Conservation (phyloP, 2,888 invertebrate genomes). For the Leistus spinibarbis region DNA sequence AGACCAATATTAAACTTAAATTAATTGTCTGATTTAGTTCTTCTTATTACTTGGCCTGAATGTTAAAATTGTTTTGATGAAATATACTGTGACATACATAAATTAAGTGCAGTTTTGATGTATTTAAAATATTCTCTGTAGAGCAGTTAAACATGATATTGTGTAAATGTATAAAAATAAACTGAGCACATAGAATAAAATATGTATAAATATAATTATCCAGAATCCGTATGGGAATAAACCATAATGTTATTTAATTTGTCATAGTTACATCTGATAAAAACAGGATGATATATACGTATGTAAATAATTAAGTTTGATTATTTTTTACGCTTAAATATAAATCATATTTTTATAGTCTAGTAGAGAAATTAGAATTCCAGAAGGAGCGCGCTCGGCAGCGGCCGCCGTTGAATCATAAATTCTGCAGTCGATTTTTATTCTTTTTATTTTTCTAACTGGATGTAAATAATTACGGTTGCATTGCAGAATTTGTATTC, state of each 20-base stretch:
- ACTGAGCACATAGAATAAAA: not conserved
- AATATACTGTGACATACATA: not conserved
- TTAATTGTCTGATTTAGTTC: too few relatives aligned
- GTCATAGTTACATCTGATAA: not conserved
- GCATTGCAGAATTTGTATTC: not conserved
- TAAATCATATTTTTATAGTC: not conserved
- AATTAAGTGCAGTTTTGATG: conserved; percentile 19
- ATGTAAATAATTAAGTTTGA: not conserved
- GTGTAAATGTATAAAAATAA: not conserved
- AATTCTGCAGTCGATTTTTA: not conserved
- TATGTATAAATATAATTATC: not conserved
- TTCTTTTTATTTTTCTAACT: not conserved
- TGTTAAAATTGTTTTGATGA: conserved; percentile 1
- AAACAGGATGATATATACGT: not conserved
- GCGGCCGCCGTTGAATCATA: not conserved
- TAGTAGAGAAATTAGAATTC: not conserved
- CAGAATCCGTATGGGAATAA: not conserved
- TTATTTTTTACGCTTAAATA: not conserved
- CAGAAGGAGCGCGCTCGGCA: not conserved
- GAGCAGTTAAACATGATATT: not conserved
- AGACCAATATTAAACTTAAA: too few relatives aligned
- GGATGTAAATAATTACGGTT: conserved; percentile 15
- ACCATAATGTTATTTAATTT: not conserved
- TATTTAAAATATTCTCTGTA: not conserved
- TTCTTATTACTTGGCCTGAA: too few relatives aligned